Conservation (phyloP, 2,113 vertebrate genomes). For the cat (Felis catus) region DNA sequence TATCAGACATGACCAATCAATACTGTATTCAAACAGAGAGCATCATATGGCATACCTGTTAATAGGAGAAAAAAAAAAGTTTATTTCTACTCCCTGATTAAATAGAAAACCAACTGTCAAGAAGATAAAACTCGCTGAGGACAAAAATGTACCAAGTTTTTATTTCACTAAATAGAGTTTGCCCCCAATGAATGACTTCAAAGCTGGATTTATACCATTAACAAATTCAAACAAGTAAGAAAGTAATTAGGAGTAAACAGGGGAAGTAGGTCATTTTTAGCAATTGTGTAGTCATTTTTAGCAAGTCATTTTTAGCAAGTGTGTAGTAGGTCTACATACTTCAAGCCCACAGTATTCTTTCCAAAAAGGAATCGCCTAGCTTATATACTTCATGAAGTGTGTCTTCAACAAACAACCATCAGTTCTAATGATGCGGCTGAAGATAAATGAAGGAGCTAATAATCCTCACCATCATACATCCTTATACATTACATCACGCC, state of each 20-base stretch:
- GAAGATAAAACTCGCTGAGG: neutral
- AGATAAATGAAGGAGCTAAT: neutral
- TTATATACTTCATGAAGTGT: neutral
- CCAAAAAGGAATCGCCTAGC: neutral
- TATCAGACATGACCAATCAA: neutral
- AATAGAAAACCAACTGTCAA: neutral
- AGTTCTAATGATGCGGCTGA: neutral
- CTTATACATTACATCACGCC: neutral
- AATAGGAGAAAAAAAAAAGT: neutral
- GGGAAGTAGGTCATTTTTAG: neutral
- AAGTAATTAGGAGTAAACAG: neutral
- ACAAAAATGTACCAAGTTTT: constrained; percentile 2
- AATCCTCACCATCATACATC: neutral
- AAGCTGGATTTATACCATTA: constrained; percentile 8
- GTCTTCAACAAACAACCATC: neutral
- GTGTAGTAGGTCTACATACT: neutral
- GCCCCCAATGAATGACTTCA: neutral
- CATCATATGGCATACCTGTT: neutral
- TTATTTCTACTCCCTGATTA: neutral
- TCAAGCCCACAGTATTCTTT: neutral
- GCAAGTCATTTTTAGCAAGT: neutral
- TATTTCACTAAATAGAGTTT: neutral
- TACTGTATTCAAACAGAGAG: neutral
- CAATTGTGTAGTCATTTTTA: neutral
- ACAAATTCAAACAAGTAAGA: constrained; percentile 42